phyloP scores from a whole-genome alignment of 2,113 vertebrate species.

The Trichechus manatus region DNA sequence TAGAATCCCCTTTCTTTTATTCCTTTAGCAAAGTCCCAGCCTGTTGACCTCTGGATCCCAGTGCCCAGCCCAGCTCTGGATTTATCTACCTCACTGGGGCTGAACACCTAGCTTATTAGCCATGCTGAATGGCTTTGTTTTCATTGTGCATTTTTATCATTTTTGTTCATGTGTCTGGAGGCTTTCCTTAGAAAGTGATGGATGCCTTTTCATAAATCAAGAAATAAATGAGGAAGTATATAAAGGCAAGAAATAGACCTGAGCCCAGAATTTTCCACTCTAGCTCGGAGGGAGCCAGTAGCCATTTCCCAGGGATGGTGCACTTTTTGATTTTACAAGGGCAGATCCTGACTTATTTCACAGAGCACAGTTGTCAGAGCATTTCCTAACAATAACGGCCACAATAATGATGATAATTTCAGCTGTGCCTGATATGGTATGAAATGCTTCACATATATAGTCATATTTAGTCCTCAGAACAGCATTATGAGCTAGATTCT shows the following conservation, averaged over 20 bases:
- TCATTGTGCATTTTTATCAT: constrained; percentile 83
- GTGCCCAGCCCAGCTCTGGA: constrained; percentile 53
- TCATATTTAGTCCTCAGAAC: neutral
- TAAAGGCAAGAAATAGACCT: constrained; percentile 76
- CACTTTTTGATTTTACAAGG: constrained; percentile 73
- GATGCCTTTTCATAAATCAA: constrained; percentile 85
- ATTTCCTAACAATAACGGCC: constrained; percentile 32
- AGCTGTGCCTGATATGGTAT: neutral
- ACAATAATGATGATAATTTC: neutral
- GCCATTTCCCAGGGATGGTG: constrained; percentile 75
- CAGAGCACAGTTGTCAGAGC: neutral
- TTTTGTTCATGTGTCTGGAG: constrained; percentile 81
- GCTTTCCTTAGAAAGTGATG: constrained; percentile 82
- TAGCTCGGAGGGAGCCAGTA: constrained; percentile 28
- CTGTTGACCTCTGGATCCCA: constrained; percentile 66
- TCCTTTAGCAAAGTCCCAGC: constrained; percentile 52
- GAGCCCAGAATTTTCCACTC: constrained; percentile 66
- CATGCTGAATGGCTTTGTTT: constrained; percentile 79
- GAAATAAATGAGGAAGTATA: constrained; percentile 80
- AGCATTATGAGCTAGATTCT: neutral
- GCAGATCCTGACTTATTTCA: constrained; percentile 68
- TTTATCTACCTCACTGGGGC: constrained; percentile 78
- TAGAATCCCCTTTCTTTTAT: constrained; percentile 62
- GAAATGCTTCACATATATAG: neutral
- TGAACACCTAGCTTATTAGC: constrained; percentile 79